Evolutionary conservation across 1,140 invertebrate species (phyloP).

Genomic region (Holcopasites calliopsidis): DNA sequence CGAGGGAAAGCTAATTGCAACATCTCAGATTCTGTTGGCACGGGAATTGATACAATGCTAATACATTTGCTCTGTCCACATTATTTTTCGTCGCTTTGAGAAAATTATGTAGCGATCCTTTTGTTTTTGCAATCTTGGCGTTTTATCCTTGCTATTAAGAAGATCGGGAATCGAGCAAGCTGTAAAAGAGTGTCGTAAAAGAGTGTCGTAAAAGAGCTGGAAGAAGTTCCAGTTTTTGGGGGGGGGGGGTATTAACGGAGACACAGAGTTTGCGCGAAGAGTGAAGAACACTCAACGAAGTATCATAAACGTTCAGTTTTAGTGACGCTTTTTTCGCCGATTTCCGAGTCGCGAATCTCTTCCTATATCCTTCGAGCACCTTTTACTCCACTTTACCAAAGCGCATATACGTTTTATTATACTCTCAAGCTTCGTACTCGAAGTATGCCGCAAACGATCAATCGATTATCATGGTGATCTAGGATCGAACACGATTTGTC

Average conservation of each 20-base stretch:
- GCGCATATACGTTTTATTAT: too few relatives aligned
- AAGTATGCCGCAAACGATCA: too few relatives aligned
- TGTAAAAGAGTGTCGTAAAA: conserved; percentile 17
- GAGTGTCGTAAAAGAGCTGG: background rate
- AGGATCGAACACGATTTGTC: too few relatives aligned
- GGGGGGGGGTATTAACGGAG: too few relatives aligned
- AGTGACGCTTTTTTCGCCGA: background rate
- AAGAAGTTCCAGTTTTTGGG: too few relatives aligned
- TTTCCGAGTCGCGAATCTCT: background rate
- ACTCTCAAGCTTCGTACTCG: too few relatives aligned
- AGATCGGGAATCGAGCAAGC: background rate
- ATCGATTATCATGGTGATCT: too few relatives aligned
- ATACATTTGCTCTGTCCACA: background rate
- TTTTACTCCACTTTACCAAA: too few relatives aligned
- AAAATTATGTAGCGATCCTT: background rate
- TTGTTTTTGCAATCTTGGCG: background rate
- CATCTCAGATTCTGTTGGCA: too few relatives aligned
- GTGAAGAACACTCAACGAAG: background rate
- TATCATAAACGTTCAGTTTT: background rate
- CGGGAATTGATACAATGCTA: too few relatives aligned
- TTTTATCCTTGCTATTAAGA: background rate
- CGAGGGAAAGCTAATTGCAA: too few relatives aligned
- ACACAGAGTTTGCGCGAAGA: background rate
- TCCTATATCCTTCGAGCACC: background rate
- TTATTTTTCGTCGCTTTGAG: background rate